These are phyloP conservation scores for Bombus picipes DNA, from an alignment of 1,140 invertebrate species.

Conservation along the genomic window DNA sequence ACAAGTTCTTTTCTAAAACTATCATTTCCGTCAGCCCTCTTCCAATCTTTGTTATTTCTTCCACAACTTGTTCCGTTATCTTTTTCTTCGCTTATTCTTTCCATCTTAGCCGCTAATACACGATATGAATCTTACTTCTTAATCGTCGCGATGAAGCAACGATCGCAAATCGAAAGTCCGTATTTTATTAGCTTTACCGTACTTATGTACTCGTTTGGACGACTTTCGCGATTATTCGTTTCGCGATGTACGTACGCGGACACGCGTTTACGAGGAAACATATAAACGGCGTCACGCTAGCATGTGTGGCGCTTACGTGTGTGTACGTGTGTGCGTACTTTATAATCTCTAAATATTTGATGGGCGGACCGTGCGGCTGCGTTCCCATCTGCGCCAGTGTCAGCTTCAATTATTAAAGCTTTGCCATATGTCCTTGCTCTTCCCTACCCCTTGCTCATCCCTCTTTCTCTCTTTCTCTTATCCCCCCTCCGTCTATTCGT, in stretches of 20 bases:
- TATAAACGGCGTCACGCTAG: slow-evolving; percentile 31
- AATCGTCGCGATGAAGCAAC: too few species aligned
- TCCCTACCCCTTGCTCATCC: slow-evolving; percentile 1
- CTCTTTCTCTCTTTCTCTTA: not conserved
- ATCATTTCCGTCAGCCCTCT: too few species aligned
- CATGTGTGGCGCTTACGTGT: not conserved
- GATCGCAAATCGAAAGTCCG: too few species aligned
- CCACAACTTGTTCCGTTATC: too few species aligned
- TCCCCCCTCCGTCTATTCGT: not conserved
- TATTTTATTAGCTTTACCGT: too few species aligned
- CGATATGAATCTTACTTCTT: too few species aligned
- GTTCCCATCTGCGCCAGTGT: slow-evolving; percentile 72
- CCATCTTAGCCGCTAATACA: too few species aligned
- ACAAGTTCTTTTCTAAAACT: too few species aligned
- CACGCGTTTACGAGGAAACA: slow-evolving; percentile 13
- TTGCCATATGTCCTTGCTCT: slow-evolving; percentile 71
- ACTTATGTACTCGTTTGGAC: too few species aligned
- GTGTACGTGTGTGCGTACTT: slow-evolving; percentile 49
- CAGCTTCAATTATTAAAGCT: slow-evolving; percentile 75
- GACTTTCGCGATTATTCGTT: not conserved
- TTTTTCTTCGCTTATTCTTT: too few species aligned
- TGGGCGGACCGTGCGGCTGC: slow-evolving; percentile 58
- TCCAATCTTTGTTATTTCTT: too few species aligned
- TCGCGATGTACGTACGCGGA: not conserved
- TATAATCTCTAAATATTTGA: slow-evolving; percentile 77